Evolutionary conservation across 2,113 vertebrate species (phyloP).

Genomic region (Pogona vitticeps): DNA sequence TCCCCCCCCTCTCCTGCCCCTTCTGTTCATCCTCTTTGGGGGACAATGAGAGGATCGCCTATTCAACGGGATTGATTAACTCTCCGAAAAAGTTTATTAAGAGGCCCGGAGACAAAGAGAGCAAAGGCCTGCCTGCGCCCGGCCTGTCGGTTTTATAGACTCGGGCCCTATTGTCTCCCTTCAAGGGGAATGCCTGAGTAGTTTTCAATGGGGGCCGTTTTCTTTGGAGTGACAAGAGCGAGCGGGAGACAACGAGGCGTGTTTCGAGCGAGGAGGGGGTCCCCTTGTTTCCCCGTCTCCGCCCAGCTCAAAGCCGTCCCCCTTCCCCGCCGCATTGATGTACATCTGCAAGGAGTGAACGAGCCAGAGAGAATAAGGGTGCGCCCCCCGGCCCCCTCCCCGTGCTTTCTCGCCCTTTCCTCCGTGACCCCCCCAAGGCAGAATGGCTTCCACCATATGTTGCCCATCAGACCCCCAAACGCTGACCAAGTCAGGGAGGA

Average conservation of each 20-base stretch:
- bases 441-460: conserved; percentile 74
- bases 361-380: conserved; percentile 74
- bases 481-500: background rate
- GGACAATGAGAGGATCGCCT: conserved; percentile 92
- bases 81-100: conserved; percentile 99
- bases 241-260: conserved; percentile 93
- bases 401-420: background rate
- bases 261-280: conserved; percentile 78
- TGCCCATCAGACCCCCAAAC: conserved; percentile 50
- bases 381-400: conserved; percentile 24
- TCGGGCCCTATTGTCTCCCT: conserved; percentile 89
- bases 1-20: conserved; percentile 59
- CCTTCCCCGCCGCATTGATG: conserved; percentile 87
- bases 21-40: conserved; percentile 88
- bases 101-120: conserved; percentile 91
- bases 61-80: conserved; percentile 99
- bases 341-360: conserved; percentile 83
- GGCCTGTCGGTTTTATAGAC: conserved; percentile 96
- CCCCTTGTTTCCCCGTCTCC: conserved; percentile 41
- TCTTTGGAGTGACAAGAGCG: conserved; percentile 97
- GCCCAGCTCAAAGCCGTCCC: conserved; percentile 72
- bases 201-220: conserved; percentile 89
- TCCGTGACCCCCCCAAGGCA: conserved; percentile 18
- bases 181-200: conserved; percentile 95
- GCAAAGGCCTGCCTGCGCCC: conserved; percentile 86